Evolutionary conservation across 2,888 invertebrate genomes (phyloP).

Genomic region (Acanthopleura granulata): DNA sequence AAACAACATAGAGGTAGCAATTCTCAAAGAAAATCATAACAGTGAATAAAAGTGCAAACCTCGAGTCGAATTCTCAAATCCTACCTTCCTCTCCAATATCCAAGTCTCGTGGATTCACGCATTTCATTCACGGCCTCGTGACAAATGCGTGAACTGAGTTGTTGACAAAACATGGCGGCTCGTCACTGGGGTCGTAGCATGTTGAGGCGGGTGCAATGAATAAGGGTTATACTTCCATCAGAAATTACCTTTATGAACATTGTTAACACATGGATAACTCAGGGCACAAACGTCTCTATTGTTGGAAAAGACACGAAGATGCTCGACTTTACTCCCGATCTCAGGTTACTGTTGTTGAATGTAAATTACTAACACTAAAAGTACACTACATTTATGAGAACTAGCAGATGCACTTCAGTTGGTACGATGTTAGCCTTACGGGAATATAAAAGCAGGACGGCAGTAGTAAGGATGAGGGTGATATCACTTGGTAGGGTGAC

Average conservation of each 20-base stretch:
- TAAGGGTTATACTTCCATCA: too few relatives aligned
- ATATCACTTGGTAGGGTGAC: too few relatives aligned
- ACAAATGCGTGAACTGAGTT: constrained; percentile 8
- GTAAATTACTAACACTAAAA: too few relatives aligned
- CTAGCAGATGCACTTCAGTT: too few relatives aligned
- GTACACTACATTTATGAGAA: too few relatives aligned
- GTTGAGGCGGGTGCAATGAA: neutral
- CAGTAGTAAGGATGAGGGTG: too few relatives aligned
- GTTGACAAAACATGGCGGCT: constrained; percentile 11
- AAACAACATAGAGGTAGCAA: too few relatives aligned
- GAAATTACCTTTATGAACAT: too few relatives aligned
- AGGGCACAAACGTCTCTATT: neutral
- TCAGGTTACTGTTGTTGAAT: neutral
- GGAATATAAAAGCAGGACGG: too few relatives aligned
- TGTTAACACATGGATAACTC: neutral
- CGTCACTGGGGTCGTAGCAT: neutral
- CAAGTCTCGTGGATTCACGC: constrained; percentile 8
- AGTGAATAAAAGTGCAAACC: too few relatives aligned
- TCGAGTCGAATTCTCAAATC: neutral
- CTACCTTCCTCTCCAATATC: constrained; percentile 6
- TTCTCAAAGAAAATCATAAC: too few relatives aligned
- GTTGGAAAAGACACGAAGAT: constrained; percentile 7
- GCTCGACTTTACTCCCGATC: neutral
- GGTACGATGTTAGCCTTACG: too few relatives aligned
- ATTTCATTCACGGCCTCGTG: neutral